A percentile compares a stretch with the other conserved stretches of the same genome.
These are phyloP conservation scores for Pandion haliaetus DNA, from an alignment of 2,113 vertebrate species.

Conservation along the genomic window DNA sequence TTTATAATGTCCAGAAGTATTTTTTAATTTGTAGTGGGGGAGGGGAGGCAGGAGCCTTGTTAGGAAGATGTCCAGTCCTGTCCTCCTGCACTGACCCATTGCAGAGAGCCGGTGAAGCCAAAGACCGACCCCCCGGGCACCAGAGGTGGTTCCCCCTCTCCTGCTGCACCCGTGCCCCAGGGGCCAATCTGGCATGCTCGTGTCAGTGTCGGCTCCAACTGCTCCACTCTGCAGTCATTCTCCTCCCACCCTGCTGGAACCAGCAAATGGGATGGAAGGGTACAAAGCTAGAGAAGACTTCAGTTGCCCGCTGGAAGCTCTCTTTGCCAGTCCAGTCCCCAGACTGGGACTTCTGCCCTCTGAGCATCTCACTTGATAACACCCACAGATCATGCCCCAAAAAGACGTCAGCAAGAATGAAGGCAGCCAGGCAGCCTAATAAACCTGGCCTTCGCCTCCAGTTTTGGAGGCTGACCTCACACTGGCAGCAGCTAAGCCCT, in stretches of 20 bases:
- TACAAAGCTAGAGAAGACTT: not conserved
- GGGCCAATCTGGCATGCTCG: rapidly evolving
- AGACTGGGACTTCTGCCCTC: not conserved
- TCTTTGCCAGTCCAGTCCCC: not conserved
- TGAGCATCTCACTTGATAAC: rapidly evolving
- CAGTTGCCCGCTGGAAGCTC: not conserved
- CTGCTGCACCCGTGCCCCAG: rapidly evolving
- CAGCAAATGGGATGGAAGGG: not conserved
- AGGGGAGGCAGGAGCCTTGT: not conserved
- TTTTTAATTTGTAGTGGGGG: not conserved
- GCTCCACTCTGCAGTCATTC: not conserved
- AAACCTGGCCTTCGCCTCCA: not conserved
- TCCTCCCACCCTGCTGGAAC: not conserved
- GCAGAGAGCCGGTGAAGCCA: rapidly evolving
- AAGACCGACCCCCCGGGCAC: not conserved
- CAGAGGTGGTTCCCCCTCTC: not conserved
- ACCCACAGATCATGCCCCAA: not conserved
- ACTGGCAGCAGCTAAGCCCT: not conserved
- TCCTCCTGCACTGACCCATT: not conserved
- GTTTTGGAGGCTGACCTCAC: not conserved
- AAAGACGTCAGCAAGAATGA: not conserved
- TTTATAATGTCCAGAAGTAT: not conserved
- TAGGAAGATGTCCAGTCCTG: not conserved
- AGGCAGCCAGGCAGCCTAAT: not conserved
- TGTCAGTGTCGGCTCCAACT: rapidly evolving